Evolutionary conservation across 2,113 vertebrate species (phyloP).

Genomic region (Prolemur simus): DNA sequence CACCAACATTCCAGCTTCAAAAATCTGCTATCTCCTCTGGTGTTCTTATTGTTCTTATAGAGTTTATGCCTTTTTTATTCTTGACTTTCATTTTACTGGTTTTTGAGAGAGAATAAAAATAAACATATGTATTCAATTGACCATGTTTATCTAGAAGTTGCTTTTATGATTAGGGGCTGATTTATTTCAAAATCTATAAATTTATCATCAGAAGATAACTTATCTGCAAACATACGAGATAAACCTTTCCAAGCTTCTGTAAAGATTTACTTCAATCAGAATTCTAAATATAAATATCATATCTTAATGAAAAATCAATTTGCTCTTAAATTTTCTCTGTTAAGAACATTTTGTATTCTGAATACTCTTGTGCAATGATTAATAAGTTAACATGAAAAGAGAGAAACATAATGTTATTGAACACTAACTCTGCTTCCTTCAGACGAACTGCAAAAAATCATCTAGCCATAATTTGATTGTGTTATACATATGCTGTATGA

Average conservation of each 20-base stretch:
- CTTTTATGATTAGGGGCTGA: constrained; percentile 7
- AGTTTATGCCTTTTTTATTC: neutral
- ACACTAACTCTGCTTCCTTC: neutral
- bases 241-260: constrained; percentile 30
- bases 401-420: neutral
- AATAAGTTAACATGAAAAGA: neutral
- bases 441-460: neutral
- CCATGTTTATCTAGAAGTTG: constrained; percentile 21
- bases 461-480: neutral
- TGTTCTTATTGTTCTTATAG: neutral
- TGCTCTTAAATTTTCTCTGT: neutral
- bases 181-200: constrained; percentile 48
- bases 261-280: constrained; percentile 11
- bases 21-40: neutral
- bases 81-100: neutral
- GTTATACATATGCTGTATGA: neutral
- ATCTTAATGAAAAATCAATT: constrained; percentile 38
- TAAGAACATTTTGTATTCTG: constrained; percentile 7
- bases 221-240: neutral
- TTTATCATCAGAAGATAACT: neutral
- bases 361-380: neutral
- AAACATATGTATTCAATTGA: neutral
- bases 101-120: constrained; percentile 18
- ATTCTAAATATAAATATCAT: neutral
- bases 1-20: neutral